A percentile compares a stretch with the other conserved stretches of the same genome.
Evolutionary conservation across 1,140 invertebrate species (phyloP).

Genomic region (Phymastichus coffea): DNA sequence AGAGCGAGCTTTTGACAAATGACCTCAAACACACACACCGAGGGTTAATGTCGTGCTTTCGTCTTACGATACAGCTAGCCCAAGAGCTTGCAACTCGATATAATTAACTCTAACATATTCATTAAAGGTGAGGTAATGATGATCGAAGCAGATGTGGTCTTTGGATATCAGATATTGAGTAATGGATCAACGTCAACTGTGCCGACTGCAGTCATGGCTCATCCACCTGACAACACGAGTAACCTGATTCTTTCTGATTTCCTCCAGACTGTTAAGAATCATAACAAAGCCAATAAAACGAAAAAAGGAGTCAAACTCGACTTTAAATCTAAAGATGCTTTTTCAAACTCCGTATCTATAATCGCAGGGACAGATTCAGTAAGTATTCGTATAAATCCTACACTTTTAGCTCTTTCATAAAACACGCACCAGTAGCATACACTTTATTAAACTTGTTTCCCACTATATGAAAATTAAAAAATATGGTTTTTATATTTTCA

Average conservation of each 20-base stretch:
- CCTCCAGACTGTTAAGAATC: slow-evolving; percentile 61
- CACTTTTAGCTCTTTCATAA: no score
- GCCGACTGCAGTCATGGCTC: slow-evolving; percentile 78
- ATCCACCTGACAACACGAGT: slow-evolving; percentile 72
- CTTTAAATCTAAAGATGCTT: slow-evolving; percentile 81
- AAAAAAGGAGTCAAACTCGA: slow-evolving; percentile 83
- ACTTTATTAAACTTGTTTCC: no score
- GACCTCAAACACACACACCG: neutral
- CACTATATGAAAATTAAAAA: no score
- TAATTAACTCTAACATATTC: no score
- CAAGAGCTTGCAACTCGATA: neutral
- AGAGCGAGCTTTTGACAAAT: neutral
- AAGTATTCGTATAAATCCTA: no score
- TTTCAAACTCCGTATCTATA: no score
- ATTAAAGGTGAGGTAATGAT: slow-evolving; percentile 55
- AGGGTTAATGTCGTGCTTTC: neutral
- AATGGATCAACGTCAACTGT: slow-evolving; percentile 35
- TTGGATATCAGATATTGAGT: slow-evolving; percentile 61
- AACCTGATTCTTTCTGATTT: slow-evolving; percentile 78
- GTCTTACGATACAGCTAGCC: neutral
- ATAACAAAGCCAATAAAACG: slow-evolving; percentile 54
- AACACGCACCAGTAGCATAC: no score
- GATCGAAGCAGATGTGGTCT: slow-evolving; percentile 85
- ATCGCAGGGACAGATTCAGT: no score
- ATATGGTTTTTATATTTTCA: no score